Base-by-base conservation (phyloP, 1,140 invertebrate genomes). In the Neomicropteryx cornuta region DNA sequence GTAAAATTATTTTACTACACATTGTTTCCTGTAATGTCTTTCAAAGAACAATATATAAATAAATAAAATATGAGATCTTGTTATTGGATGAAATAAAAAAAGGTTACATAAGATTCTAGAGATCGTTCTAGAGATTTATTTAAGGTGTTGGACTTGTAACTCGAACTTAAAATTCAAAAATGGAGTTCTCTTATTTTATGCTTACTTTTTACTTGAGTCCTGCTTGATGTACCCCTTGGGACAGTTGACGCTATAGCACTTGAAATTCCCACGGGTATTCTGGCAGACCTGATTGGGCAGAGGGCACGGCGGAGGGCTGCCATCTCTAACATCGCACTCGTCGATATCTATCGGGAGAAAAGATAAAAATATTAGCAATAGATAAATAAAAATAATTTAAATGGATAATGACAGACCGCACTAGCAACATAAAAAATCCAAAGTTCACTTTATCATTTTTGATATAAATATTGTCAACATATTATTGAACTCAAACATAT, bases 161-260 rank as follows among this genome's bases (percentile, higher is more conserved):
- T 24, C 29, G 14, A 29, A 22, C 36, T 18, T 28, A 30, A 38
- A 8, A 8, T n/a, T 19, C n/a, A 11, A 43, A 43, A n/a, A n/a
- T n/a, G 36, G 32, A 30, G 2, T n/a, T 8, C 6, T 24, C 18
- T 18, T 35, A 5, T 35, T 23, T 17, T 18, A 39, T 32, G 64
- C 70, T 71, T 71, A 90, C 87, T 87, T 85, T 56, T 75, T 83
- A 45, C 77, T 77, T 16, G 75, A 67, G 0, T 56, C 62, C 50
- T 91, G 85, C 37, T 73, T 73, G 1, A 75, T 58, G 56, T 95
- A 97, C 23, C 85, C 83, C 0, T 62, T 39, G 0, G 93, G 92
- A 59, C 95, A 97, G 19, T 73, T 69, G 32, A 97, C 84, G 5
- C 66, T 68, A 37, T 89, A 87, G 55, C 95, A 98, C 44, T 86